A percentile compares a stretch with the other conserved stretches of the same genome.
These are phyloP conservation scores for Sarcoramphus papa DNA, from an alignment of 2,797 vertebrate species.

Conservation along the genomic window DNA sequence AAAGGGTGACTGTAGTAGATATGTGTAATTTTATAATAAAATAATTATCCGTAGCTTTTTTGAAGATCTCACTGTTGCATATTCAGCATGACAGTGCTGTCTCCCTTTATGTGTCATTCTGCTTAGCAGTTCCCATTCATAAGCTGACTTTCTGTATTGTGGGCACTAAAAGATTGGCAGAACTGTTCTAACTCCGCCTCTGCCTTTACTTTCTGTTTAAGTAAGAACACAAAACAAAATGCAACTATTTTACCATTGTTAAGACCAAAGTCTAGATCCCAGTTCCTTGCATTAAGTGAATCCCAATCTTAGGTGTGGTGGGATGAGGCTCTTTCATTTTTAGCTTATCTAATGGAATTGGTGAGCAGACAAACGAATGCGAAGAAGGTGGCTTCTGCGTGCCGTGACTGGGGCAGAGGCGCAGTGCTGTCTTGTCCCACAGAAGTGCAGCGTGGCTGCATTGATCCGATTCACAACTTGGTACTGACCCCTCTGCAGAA, in stretches of 20 bases:
- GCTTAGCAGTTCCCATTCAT: not conserved
- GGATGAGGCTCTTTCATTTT: not conserved
- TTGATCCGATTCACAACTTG: not conserved
- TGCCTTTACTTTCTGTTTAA: not conserved
- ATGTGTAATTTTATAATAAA: not conserved
- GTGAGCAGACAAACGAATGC: not conserved
- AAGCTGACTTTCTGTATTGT: not conserved
- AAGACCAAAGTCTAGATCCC: not conserved
- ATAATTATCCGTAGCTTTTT: not conserved
- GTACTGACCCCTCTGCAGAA: conserved; percentile 68
- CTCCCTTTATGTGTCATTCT: not conserved
- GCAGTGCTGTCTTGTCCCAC: not conserved
- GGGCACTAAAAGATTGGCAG: not conserved
- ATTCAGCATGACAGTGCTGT: not conserved
- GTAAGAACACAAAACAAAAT: not conserved
- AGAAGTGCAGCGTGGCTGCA: accelerated
- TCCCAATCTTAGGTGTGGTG: accelerated
- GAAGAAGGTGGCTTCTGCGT: not conserved
- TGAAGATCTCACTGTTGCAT: not conserved
- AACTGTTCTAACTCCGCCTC: not conserved
- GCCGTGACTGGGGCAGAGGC: not conserved
- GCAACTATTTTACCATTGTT: not conserved
- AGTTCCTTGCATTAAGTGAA: not conserved
- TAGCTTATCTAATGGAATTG: not conserved
- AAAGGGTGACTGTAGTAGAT: not conserved